Percentiles rank a stretch among this genome's conserved stretches.
phyloP scores from a whole-genome alignment of 1,140 invertebrate species.

The Acromyrmex charruanus region DNA sequence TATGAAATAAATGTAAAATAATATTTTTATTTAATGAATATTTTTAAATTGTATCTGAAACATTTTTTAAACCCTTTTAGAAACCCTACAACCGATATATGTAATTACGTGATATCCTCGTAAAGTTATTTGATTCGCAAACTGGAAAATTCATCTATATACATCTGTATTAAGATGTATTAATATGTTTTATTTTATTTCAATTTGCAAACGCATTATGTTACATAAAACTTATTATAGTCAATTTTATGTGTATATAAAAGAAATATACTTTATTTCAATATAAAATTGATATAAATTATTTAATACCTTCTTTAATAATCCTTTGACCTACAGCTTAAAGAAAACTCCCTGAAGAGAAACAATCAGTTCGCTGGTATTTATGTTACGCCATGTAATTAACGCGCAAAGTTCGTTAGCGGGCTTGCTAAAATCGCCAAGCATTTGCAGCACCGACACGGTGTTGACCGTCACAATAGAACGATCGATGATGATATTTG shows the following conservation, averaged over 20 bases:
- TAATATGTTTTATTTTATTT: constrained; percentile 30
- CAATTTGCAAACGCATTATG: background rate
- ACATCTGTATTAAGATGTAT: background rate
- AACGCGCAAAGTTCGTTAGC: constrained; percentile 22
- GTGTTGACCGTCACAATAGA: background rate
- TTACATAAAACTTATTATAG: background rate
- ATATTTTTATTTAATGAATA: constrained; percentile 33
- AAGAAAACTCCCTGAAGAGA: background rate
- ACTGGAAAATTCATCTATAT: background rate
- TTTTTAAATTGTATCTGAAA: constrained; percentile 15
- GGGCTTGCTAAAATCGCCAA: constrained; percentile 32
- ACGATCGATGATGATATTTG: constrained; percentile 47
- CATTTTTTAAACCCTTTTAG: background rate
- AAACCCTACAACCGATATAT: background rate
- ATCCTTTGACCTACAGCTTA: background rate
- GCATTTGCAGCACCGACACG: background rate
- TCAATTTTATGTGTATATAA: background rate
- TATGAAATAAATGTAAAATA: background rate
- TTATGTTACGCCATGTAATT: constrained; percentile 5
- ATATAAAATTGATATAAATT: background rate
- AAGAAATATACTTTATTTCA: constrained; percentile 6
- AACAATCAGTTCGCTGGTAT: background rate
- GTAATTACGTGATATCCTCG: no score
- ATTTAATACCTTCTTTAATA: background rate
- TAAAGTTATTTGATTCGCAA: constrained; percentile 20